Base-by-base conservation (phyloP, 2,888 invertebrate species). In the Megamerina dolium region DNA sequence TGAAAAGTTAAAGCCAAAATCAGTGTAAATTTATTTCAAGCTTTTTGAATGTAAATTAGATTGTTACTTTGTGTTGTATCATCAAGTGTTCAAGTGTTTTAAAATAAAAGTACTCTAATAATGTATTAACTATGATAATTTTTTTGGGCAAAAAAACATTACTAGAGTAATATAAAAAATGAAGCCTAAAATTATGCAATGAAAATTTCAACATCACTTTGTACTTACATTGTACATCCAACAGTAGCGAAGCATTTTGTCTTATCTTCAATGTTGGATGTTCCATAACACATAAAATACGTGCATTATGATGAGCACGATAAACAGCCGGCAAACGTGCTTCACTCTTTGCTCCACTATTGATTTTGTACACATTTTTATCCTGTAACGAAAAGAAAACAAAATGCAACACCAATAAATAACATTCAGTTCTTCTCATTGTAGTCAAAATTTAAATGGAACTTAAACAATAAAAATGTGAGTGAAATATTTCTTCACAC, bases 221-320 rank as follows among this genome's bases (percentile, higher is more conserved):
- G 8, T 44, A 68, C 70, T 72, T 59, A 72, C 72, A 72, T 56
- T 72, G 72, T 30, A 72, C 72, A 54, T 72, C 72, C n/a, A 72
- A 46, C 2, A 72, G 55, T 3, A 72, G 55, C 3, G 72, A 72
- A 37, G 72, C 72, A 55, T 72, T 72, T 47, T 68, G 71, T 8
- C 72, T 58, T 46, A 71, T 71, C 55, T 72, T 72, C 18, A 72
- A 49, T 20, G 72, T 72, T 64, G 73, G 77, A 64, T 91, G 91
- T 50, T 81, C 77, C 52, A 89, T 87, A 52, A 82, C 79, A 66
- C 92, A 92, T 51, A 83, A 78, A 48, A 92, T 81, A 41, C 88
- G 83, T 32, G 88, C 88, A 72, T 90, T 89, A 74, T 92, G 91
- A 62, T 90, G 83, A 48, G 86, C 86, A 30, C 91, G 77, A 49